Conservation (phyloP, 1,140 invertebrate genomes). For the Drosophila obscura region DNA sequence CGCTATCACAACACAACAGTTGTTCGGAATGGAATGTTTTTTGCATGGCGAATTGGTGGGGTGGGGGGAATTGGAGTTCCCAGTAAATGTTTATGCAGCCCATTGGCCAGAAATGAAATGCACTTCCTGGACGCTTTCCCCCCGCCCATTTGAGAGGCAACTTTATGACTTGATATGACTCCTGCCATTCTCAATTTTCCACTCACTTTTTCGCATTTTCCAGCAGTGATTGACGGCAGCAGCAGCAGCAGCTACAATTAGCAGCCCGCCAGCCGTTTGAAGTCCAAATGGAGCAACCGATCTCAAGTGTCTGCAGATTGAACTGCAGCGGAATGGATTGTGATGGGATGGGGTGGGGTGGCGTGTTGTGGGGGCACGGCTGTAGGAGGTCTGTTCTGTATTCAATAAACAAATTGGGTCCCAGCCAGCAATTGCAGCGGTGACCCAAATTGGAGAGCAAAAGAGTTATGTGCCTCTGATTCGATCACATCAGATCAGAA, state of each 20-base stretch:
- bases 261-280: slow-evolving; percentile 33
- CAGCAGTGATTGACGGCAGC: slow-evolving; percentile 48
- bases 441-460: slow-evolving; percentile 54
- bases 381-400: slow-evolving; percentile 35
- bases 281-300: slow-evolving; percentile 61
- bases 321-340: neutral
- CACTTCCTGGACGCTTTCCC: slow-evolving; percentile 1
- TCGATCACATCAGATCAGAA: slow-evolving; percentile 24
- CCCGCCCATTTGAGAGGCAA: slow-evolving; percentile 5
- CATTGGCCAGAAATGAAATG: slow-evolving; percentile 17
- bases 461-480: slow-evolving; percentile 43
- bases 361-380: neutral
- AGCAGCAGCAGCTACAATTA: slow-evolving; percentile 47
- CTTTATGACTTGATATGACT: slow-evolving; percentile 39
- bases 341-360: too few relatives aligned
- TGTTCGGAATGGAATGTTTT: slow-evolving; percentile 1
- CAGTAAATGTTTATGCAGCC: slow-evolving; percentile 47
- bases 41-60: slow-evolving; percentile 14
- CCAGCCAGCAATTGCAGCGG: slow-evolving; percentile 51
- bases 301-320: slow-evolving; percentile 30
- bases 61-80: slow-evolving; percentile 4
- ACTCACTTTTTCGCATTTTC: slow-evolving; percentile 1
- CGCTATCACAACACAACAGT: slow-evolving; percentile 24
- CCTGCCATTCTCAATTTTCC: slow-evolving; percentile 32
- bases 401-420: slow-evolving; percentile 74